phyloP scores from a whole-genome alignment of 2,888 invertebrate genomes.

The Abrostola triplasia region DNA sequence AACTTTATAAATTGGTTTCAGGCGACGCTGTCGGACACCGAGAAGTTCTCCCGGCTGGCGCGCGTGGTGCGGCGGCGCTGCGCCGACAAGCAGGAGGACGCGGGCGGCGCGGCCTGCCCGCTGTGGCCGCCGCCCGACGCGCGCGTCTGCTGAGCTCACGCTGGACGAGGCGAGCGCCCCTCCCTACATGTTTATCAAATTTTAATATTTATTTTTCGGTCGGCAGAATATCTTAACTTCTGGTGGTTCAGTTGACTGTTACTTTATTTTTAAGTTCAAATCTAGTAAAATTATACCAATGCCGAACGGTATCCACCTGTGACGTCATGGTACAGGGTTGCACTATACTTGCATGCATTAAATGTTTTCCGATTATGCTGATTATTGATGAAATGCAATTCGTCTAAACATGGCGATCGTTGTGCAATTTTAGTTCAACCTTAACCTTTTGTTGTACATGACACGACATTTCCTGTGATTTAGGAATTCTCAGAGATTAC shows the following conservation, averaged over 20 bases:
- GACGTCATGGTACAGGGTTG: slow-evolving; percentile 15
- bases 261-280: slow-evolving; percentile 51
- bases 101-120: slow-evolving; percentile 68
- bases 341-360: slow-evolving; percentile 21
- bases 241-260: slow-evolving; percentile 47
- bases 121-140: slow-evolving; percentile 68
- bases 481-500: slow-evolving; percentile 40
- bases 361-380: not conserved
- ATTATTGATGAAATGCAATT: not conserved
- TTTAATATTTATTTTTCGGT: slow-evolving; percentile 45
- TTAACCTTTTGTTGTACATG: slow-evolving; percentile 14
- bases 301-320: slow-evolving; percentile 14
- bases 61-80: slow-evolving; percentile 68
- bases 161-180: slow-evolving; percentile 14
- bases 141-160: slow-evolving; percentile 55
- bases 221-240: slow-evolving; percentile 33
- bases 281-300: slow-evolving; percentile 44
- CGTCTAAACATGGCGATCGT: not conserved
- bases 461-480: slow-evolving; percentile 47
- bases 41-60: slow-evolving; percentile 67
- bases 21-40: slow-evolving; percentile 78
- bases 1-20: slow-evolving; percentile 44
- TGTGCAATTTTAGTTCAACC: slow-evolving; percentile 28
- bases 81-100: slow-evolving; percentile 63
- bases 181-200: slow-evolving; percentile 30